These are phyloP conservation scores for Pachliopta kotzebuea DNA, from an alignment of 2,888 invertebrate species.

Conservation along the genomic window DNA sequence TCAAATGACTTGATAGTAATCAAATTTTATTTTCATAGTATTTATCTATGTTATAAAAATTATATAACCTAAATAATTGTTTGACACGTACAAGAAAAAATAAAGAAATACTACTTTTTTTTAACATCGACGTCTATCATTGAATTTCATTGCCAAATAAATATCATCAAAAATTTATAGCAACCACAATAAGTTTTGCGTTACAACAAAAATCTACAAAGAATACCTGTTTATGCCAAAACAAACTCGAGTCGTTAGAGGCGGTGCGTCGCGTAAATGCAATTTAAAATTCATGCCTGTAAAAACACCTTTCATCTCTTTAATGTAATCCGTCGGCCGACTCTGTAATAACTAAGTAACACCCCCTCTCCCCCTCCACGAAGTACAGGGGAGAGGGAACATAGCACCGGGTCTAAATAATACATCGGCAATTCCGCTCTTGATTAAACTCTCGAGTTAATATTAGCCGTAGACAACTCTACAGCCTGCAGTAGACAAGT, in stretches of 20 bases:
- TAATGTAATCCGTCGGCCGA: slow-evolving; percentile 54
- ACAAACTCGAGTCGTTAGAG: slow-evolving; percentile 31
- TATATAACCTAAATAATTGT: no score
- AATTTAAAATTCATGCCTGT: slow-evolving; percentile 69
- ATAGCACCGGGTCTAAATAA: slow-evolving; percentile 41
- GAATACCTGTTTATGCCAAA: slow-evolving; percentile 36
- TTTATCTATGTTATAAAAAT: not conserved
- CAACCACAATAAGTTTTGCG: slow-evolving; percentile 19
- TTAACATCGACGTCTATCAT: not conserved
- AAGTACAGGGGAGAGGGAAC: slow-evolving; percentile 35
- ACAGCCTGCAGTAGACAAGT: slow-evolving; percentile 11
- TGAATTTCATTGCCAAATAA: not conserved
- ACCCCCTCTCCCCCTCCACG: slow-evolving; percentile 37
- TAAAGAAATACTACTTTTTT: no score
- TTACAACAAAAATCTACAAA: slow-evolving; percentile 37
- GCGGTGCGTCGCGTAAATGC: slow-evolving; percentile 45
- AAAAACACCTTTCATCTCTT: slow-evolving; percentile 66
- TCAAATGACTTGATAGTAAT: not conserved
- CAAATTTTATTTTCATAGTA: not conserved
- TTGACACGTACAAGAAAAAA: no score
- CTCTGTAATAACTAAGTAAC: slow-evolving; percentile 52
- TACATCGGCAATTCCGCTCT: slow-evolving; percentile 35
- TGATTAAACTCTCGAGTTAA: slow-evolving; percentile 24
- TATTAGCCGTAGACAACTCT: slow-evolving; percentile 12
- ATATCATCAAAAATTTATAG: not conserved